Evolutionary conservation across 2,113 vertebrate genomes (phyloP), one percentile per base, ranked within the genome.

Genomic region (Channa maculata): DNA sequence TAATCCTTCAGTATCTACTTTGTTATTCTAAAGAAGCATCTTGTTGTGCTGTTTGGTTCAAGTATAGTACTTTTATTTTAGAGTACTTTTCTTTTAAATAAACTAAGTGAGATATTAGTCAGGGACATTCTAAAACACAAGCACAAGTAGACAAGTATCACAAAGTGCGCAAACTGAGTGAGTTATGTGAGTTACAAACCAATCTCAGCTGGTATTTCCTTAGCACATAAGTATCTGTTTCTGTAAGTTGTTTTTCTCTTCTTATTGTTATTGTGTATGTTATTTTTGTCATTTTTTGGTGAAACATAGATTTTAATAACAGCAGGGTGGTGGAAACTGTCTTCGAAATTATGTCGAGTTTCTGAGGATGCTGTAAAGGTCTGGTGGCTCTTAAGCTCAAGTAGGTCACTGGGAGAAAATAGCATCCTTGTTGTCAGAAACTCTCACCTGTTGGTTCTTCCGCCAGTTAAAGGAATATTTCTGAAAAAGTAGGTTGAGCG

Each of bases 391-490:
- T 83, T 13, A 46, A 73, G 65, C 43, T 11, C 51, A 91, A 88
- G 72, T 87, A 86, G 90, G 87, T 79, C 83, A 77, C 51, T 13
- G 59, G 49, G 75, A 76, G 77, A 81, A 87, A 86, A 85, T 82
- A 90, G 86, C 79, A 76, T 79, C 64, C 49, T 86, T 88, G 87
- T 84, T 92, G 80, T 86, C 84, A 77, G 75, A 60, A 12, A 37
- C 49, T 49, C 77, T 86, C 78, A 91, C 84, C 87, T 90, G 90
- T 88, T 85, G 82, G 45, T 69, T 66, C 52, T 41, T 57, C 73
- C 65, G 62, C 60, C 54, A 67, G 69, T 81, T 85, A 15, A 82
- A 85, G 43, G 33, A 83, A 77, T 51, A 61, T n/a, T 53, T 65
- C 14, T 57, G 6, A 59, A 60, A 83, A 92, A 80, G 66, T 87